Percentiles rank a stretch among this genome's conserved stretches.
Conservation (phyloP, 2,113 vertebrate species). For the Bostrychus sinensis region DNA sequence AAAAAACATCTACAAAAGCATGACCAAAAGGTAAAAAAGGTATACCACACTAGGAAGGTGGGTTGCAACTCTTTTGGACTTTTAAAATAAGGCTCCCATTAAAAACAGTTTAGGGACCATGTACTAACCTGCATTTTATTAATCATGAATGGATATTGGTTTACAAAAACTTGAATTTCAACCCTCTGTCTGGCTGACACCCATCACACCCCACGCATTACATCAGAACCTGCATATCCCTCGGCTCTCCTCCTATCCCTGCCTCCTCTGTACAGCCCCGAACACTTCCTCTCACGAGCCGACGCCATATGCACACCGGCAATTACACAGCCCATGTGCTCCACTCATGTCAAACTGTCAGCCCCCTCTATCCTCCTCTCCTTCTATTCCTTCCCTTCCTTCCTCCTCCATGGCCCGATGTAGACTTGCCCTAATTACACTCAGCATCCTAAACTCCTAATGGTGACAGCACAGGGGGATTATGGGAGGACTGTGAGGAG, state of each 20-base stretch:
- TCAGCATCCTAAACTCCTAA: slow-evolving; percentile 52
- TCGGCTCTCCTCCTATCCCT: slow-evolving; percentile 32
- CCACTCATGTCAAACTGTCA: slow-evolving; percentile 73
- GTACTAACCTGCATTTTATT: too few relatives aligned
- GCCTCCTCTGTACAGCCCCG: slow-evolving; percentile 24
- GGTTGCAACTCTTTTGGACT: too few relatives aligned
- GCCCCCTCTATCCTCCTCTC: slow-evolving; percentile 40
- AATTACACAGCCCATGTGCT: slow-evolving; percentile 65
- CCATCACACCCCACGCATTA: slow-evolving; percentile 30
- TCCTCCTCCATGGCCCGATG: slow-evolving; percentile 32
- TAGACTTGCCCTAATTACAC: slow-evolving; percentile 71
- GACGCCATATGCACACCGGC: slow-evolving; percentile 50
- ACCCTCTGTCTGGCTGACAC: slow-evolving; percentile 19
- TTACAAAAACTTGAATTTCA: background rate
- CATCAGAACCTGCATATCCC: slow-evolving; percentile 29
- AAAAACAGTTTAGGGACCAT: too few relatives aligned
- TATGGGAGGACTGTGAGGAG: slow-evolving; percentile 49
- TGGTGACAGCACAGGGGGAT: slow-evolving; percentile 60
- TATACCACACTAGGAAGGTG: too few relatives aligned
- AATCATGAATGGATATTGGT: too few relatives aligned
- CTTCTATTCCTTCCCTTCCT: slow-evolving; percentile 5
- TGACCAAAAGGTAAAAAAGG: too few relatives aligned
- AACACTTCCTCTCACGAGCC: slow-evolving; percentile 27
- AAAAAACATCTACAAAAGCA: too few relatives aligned
- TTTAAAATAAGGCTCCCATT: too few relatives aligned